Percentiles rank a stretch among this genome's conserved stretches.
These are phyloP conservation scores for Calyptomena viridis DNA, from an alignment of 2,113 vertebrate species.

Conservation along the genomic window DNA sequence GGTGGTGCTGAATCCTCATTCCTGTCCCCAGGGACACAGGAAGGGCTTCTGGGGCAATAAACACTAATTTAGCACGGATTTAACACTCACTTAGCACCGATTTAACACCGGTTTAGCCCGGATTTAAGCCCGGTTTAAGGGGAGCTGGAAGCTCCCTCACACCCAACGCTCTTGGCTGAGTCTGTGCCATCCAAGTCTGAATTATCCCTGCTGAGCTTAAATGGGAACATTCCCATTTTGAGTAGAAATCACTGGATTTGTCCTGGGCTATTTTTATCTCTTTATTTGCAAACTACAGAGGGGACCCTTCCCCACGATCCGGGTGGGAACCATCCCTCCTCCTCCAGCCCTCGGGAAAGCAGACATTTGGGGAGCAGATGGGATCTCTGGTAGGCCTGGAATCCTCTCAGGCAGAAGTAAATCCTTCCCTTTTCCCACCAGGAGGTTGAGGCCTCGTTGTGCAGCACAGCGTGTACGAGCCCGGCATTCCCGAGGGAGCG, in stretches of 20 bases:
- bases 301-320: neutral
- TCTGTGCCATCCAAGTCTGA: neutral
- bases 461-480: neutral
- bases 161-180: neutral
- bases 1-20: neutral
- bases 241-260: too few species aligned
- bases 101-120: too few species aligned
- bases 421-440: neutral
- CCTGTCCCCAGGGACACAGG: neutral
- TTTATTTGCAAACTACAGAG: neutral
- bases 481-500: neutral
- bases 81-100: neutral
- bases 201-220: neutral
- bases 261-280: neutral
- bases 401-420: conserved; percentile 16
- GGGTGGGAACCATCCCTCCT: neutral
- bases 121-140: neutral
- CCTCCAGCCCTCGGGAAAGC: neutral
- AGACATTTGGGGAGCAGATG: conserved; percentile 19
- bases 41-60: neutral
- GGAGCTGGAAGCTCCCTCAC: neutral
- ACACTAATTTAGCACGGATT: neutral
- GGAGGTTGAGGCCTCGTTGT: neutral
- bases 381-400: conserved; percentile 1
- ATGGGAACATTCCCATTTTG: neutral